Conservation (phyloP, 1,140 invertebrate genomes). For the Drosophila saltans region DNA sequence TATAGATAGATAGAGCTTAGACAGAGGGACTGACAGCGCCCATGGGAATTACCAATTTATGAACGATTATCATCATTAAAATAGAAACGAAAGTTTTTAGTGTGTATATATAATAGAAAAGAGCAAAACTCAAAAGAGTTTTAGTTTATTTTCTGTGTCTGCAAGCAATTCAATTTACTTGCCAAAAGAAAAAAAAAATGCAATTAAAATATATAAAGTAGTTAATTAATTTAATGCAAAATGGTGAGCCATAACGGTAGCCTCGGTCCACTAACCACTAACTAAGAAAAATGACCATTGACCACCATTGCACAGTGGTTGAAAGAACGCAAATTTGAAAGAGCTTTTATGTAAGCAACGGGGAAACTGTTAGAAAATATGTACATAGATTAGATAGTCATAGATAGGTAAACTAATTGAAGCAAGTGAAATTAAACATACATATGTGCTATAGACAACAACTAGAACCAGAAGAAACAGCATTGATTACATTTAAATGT, state of each 20-base stretch:
- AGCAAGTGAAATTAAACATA: too few relatives aligned
- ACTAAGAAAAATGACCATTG: conserved; percentile 18
- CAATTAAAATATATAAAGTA: conserved; percentile 73
- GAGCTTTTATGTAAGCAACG: too few relatives aligned
- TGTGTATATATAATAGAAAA: not conserved
- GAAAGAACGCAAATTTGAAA: not conserved
- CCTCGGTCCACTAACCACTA: conserved; percentile 37
- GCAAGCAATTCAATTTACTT: conserved; percentile 3
- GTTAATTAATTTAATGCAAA: conserved; percentile 74
- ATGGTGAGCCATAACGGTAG: conserved; percentile 34
- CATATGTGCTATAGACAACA: too few relatives aligned
- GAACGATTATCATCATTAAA: conserved; percentile 39
- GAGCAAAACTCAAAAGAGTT: conserved; percentile 6
- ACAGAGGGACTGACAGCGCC: conserved; percentile 33
- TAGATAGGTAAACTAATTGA: too few relatives aligned
- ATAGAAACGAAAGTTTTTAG: conserved; percentile 12
- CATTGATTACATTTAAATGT: too few relatives aligned
- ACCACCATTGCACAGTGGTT: conserved; percentile 37
- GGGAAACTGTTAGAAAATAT: too few relatives aligned
- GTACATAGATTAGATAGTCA: too few relatives aligned
- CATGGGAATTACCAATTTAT: conserved; percentile 42
- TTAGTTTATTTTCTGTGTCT: conserved; percentile 12
- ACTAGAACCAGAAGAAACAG: too few relatives aligned
- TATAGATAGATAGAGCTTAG: conserved; percentile 13
- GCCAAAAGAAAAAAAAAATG: conserved; percentile 44